Base-by-base conservation (phyloP, 2,113 vertebrate species). In the Nanorana parkeri region DNA sequence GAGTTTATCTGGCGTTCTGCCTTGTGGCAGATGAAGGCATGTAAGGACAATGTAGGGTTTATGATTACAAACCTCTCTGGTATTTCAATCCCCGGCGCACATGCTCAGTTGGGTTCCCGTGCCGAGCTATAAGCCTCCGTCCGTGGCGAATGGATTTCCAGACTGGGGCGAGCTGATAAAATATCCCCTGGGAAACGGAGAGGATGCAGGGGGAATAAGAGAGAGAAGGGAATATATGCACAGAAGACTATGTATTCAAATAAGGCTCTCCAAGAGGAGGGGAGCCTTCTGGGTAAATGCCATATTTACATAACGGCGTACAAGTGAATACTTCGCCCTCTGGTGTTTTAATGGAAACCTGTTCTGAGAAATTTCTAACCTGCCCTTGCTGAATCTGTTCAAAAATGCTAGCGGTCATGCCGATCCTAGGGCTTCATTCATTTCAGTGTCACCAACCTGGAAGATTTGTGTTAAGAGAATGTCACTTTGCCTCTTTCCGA, bases 161-260 rank as follows among this genome's bases (percentile, higher is more conserved):
- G 17, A 52, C 79, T 73, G 79, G 58, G 51, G 41, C 47, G 61
- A 3, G 41, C 36, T 64, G 79, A 81, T 81, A 55, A 81, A 65
- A 66, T 24, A 17, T 68, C 68, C 79, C 60, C 64, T 17, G 67
- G 78, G 68, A 72, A 72, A 72, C 54, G 5, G 17, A 20, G 19
- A 0, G 1, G 29, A 17, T 5, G n/a, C 36, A 23, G 41, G 36
- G 23, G 21, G 20, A 47, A 69, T 47, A 47, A 47, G 41, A 11
- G 41, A 51, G 13, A 36, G 10, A n/a, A 69, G 16, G 20, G 20
- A 16, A 65, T 29, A 11, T 15, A 28, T 15, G 24, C 11, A 19
- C 24, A 52, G 52, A 61, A 64, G 24, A 36, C 16, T n/a, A 28
- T 54, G 16, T 23, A 58, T 58, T 32, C 5, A 23, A 36, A 58